Base-by-base conservation (phyloP, 2,888 invertebrate species). In the Rhamphomyia laevipes region DNA sequence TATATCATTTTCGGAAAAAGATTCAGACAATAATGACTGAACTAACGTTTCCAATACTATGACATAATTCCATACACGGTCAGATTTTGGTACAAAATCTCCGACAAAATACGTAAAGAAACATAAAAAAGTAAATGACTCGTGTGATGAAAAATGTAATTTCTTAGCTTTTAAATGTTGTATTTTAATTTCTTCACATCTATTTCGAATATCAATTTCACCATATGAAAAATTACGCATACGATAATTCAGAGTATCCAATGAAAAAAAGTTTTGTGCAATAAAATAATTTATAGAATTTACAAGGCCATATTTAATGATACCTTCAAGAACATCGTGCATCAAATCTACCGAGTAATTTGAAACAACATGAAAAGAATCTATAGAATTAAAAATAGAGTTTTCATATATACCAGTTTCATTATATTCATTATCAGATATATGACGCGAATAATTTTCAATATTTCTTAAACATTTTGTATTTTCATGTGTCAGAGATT, bases 21-120 rank as follows among this genome's bases (percentile, higher is more conserved):
- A 43, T 31, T n/a, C 7, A 15, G 30, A 46, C 27, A 50, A 44
- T 30, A 48, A 17, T n/a, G 35, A 21, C 31, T 51, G 42, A 5
- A 51, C 43, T 16, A 51, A 21, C 41, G 43, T 16, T n/a, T 48
- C 40, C 23, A 52, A 47, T 13, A 15, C 3, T 18, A 42, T 13
- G n/a, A 49, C 12, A 43, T 52, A 53, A 7, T 41, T 18, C 49
- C 52, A 53, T 13, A 55, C 51, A 15, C 12, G 6, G 40, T 55
- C 47, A 15, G 40, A 42, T 31, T 38, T 2, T n/a, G 50, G 51
- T 18, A 55, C 30, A n/a, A 50, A 23, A 42, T 55, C 53, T 10
- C 51, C 55, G 51, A 57, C 45, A 30, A 57, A 55, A 23, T 55
- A 16, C 27, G 55, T 53, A 43, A 47, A 45, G 51, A 51, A 55